Base-by-base conservation (phyloP, 2,797 vertebrate genomes). In the Melanotaenia trifasciata region DNA sequence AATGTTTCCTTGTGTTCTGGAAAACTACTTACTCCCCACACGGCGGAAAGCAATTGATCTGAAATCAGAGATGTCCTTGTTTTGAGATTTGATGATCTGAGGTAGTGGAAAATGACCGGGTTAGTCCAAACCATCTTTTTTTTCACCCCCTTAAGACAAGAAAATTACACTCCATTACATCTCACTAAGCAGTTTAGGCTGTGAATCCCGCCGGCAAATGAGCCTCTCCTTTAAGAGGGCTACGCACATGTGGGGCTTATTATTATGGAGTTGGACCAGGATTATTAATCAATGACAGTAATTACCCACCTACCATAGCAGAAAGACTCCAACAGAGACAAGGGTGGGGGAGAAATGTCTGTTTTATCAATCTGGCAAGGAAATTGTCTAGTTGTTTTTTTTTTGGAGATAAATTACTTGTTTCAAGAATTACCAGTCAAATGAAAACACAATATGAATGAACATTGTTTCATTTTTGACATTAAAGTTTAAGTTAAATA, bases 281-380 rank as follows among this genome's bases (percentile, higher is more conserved):
- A 92, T 95, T 93, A 94, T 95, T 95, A 93, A 94, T 93, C 93
- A 95, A 94, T 93, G 92, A 93, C 87, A 89, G 90, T 94, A 92
- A 95, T 95, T 94, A 94, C 87, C 86, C 88, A 88, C 88, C 90
- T 92, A 89, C 84, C 81, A 77, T 78, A 84, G 88, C 76, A 76
- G 88, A 91, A 92, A 88, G 85, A 81, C 85, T 83, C 71, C 68
- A 89, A 82, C 78, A 78, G 54, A 78, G 70, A 81, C 72, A 89
- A 79, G 77, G 76, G 64, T 76, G 63, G 82, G 72, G 58, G 76
- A 84, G 79, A 84, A 81, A 67, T 51, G 67, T 78, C 83, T 84
- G 72, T 83, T 89, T 74, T 77, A 79, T 90, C 85, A 90, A 78
- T 90, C 82, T 92, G 90, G 91, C 82, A 80, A 83, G 87, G 85